Evolutionary conservation across 2,113 vertebrate genomes (phyloP).

Genomic region (Candoia aspera): DNA sequence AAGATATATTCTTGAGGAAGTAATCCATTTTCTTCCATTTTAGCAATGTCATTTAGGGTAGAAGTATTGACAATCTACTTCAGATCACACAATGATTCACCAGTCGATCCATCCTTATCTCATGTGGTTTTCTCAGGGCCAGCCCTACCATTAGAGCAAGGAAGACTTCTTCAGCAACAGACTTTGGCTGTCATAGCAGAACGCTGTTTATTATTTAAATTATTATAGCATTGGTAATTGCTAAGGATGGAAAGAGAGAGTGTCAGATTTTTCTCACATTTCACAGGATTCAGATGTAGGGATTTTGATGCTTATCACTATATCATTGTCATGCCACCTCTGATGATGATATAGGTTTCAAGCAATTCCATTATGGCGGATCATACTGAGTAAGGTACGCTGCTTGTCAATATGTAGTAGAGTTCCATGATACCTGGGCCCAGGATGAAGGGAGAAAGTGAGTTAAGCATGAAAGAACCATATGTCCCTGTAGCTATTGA

Average conservation of each 20-base stretch:
- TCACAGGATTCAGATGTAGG: not conserved
- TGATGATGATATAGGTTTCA: not conserved
- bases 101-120: not conserved
- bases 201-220: not conserved
- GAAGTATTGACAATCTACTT: not conserved
- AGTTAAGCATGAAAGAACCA: not conserved
- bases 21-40: not conserved
- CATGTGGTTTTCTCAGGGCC: not conserved
- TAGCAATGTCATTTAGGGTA: not conserved
- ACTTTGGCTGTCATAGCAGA: not conserved
- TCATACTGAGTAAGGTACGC: not conserved
- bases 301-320: not conserved
- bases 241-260: not conserved
- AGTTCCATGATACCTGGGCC: not conserved
- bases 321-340: not conserved
- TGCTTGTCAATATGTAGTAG: not conserved
- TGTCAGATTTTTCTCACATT: not conserved
- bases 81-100: not conserved
- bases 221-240: not conserved
- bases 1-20: not conserved
- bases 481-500: not conserved
- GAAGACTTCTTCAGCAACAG: not conserved
- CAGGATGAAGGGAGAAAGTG: not conserved
- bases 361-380: not conserved
- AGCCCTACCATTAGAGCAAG: not conserved